Base-by-base conservation (phyloP, 2,888 invertebrate species). In the Conus canariensis region DNA sequence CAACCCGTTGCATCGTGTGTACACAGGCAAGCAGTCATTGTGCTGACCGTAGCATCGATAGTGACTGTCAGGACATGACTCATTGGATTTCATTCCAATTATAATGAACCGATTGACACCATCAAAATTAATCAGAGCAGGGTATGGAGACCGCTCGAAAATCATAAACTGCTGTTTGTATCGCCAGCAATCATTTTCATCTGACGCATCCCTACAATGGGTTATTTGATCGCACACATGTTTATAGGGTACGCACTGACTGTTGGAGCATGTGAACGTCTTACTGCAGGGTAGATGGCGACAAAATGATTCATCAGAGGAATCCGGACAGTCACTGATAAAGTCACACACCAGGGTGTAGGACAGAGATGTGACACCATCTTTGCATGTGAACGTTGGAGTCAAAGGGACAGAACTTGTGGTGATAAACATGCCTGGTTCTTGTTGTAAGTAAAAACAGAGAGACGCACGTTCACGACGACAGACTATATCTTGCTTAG, bases 1-100 rank as follows among this genome's bases (percentile, higher is more conserved):
- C 19, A 83, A 19, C 25, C 56, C 56, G 19, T 83, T 83, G 25
- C 82, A 83, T 8, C 82, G 82, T 83, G 82, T 83, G 82, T 83
- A 83, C 12, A 58, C 1, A 83, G 82, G 82, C 58, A 83, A 58
- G 58, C 82, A 83, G 22, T 56, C 56, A 9, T 83, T 83, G 82
- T 58, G 19, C 16, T 6, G 7, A 83, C 56, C 82, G 19, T 25
- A 58, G 25, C 82, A 83, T 7, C 82, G 82, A 22, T 83, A 83
- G 19, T 83, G 82, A 22, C 56, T 58, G 22, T 83, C 82, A 58
- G 82, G 82, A 58, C 82, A 83, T 9, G 82, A 22, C 22, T 58
- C 82, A 83, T 19, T 83, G 56, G 58, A 19, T 5, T 83, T 56
- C 82, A 83, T 83, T 83, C 19, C 19, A 6, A 22, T 83, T 19